A percentile compares a stretch with the other conserved stretches of the same genome.
Evolutionary conservation across 2,113 vertebrate genomes (phyloP).

Genomic region (Formicarius rufipectus): DNA sequence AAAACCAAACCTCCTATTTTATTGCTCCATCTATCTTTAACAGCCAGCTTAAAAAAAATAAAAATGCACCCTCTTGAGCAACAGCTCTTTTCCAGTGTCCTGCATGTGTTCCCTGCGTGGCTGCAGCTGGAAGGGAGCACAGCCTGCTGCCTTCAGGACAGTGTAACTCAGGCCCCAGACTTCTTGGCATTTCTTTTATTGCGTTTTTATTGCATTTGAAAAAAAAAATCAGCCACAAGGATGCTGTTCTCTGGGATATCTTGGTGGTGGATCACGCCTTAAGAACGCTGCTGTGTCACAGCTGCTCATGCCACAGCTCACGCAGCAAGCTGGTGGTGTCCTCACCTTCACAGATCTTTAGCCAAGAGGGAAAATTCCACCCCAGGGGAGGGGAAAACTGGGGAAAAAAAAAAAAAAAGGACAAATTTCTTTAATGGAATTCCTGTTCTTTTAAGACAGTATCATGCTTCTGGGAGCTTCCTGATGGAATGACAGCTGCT

Average conservation of each 20-base stretch:
- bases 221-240: accelerated
- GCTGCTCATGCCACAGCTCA: neutral
- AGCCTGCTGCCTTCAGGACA: neutral
- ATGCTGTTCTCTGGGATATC: accelerated
- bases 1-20: neutral
- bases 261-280: neutral
- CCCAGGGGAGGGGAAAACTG: neutral
- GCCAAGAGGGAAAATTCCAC: neutral
- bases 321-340: neutral
- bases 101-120: accelerated
- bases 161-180: neutral
- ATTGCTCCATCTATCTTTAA: neutral
- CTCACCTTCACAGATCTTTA: neutral
- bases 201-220: neutral
- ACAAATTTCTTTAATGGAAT: neutral
- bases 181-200: too few species aligned
- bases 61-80: neutral
- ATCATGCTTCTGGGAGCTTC: neutral
- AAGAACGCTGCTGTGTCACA: neutral
- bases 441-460: neutral
- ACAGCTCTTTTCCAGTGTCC: neutral
- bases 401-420: neutral
- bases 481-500: neutral
- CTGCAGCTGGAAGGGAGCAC: neutral
- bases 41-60: neutral